Conservation (phyloP, 2,113 vertebrate genomes). For the Microtus pennsylvanicus region DNA sequence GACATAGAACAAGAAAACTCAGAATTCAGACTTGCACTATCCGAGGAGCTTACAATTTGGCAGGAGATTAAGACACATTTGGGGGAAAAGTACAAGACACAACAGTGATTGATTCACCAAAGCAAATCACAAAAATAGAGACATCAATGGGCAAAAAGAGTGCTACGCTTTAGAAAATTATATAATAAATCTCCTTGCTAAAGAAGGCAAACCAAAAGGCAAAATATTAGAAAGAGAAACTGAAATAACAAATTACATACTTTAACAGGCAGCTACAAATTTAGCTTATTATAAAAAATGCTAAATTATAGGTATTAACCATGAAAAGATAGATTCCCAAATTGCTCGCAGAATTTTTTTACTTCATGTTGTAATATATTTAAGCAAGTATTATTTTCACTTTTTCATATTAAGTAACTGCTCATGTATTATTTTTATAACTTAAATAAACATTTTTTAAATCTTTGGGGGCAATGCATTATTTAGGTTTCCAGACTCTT, state of each 20-base stretch:
- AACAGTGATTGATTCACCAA: conserved; percentile 22
- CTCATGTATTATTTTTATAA: conserved; percentile 60
- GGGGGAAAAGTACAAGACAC: conserved; percentile 32
- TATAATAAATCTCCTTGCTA: conserved; percentile 60
- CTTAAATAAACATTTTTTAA: conserved; percentile 59
- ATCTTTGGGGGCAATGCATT: conserved; percentile 61
- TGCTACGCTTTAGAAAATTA: conserved; percentile 11
- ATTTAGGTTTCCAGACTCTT: conserved; percentile 52
- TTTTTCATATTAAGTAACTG: conserved; percentile 53
- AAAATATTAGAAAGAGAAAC: conserved; percentile 59
- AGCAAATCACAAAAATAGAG: conserved; percentile 37
- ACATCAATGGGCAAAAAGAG: conserved; percentile 57
- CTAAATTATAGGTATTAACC: conserved; percentile 8
- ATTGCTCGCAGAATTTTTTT: conserved; percentile 41
- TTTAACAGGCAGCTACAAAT: conserved; percentile 49
- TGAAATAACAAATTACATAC: conserved; percentile 51
- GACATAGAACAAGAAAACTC: background rate
- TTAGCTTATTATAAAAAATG: conserved; percentile 50
- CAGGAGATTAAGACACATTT: background rate
- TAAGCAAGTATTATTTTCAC: conserved; percentile 51
- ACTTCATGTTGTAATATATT: conserved; percentile 42
- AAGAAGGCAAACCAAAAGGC: conserved; percentile 51
- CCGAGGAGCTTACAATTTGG: conserved; percentile 11
- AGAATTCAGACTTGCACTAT: background rate
- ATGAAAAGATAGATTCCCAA: conserved; percentile 61